Percentiles rank a stretch among this genome's conserved stretches.
Conservation (phyloP, 1,140 invertebrate species). For the Cotesia chilonis region DNA sequence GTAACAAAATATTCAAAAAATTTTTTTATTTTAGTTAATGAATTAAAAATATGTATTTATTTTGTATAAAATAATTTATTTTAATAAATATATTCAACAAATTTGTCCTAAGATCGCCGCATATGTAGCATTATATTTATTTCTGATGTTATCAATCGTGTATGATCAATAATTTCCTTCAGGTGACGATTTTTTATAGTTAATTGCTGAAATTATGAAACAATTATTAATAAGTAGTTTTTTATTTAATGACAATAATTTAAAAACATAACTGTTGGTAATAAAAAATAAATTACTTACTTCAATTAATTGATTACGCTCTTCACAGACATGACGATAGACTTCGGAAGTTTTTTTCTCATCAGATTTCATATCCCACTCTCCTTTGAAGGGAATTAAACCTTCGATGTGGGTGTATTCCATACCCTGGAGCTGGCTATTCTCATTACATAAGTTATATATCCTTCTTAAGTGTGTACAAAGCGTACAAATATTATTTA, state of each 20-base stretch:
- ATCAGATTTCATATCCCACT: conserved; percentile 80
- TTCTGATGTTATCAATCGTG: conserved; percentile 92
- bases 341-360: conserved; percentile 81
- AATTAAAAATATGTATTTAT: too few species aligned
- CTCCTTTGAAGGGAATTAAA: conserved; percentile 87
- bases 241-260: background rate
- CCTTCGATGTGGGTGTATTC: conserved; percentile 91
- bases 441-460: conserved; percentile 92
- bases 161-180: conserved; percentile 92
- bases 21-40: too few species aligned
- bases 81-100: conserved; percentile 34
- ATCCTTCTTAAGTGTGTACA: conserved; percentile 87
- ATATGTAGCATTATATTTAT: conserved; percentile 96
- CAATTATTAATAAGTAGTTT: conserved; percentile 24
- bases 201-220: conserved; percentile 73
- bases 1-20: too few species aligned
- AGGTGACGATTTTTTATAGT: conserved; percentile 89
- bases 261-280: conserved; percentile 21
- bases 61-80: conserved; percentile 44
- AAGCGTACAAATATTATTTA: conserved; percentile 74
- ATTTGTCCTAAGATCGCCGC: conserved; percentile 75
- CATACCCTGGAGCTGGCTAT: conserved; percentile 79
- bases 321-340: conserved; percentile 77
- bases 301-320: conserved; percentile 80
- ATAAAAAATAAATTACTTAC: conserved; percentile 60